Evolutionary conservation across 2,797 vertebrate species (phyloP).

Genomic region (Neosilurus mollespiculum): DNA sequence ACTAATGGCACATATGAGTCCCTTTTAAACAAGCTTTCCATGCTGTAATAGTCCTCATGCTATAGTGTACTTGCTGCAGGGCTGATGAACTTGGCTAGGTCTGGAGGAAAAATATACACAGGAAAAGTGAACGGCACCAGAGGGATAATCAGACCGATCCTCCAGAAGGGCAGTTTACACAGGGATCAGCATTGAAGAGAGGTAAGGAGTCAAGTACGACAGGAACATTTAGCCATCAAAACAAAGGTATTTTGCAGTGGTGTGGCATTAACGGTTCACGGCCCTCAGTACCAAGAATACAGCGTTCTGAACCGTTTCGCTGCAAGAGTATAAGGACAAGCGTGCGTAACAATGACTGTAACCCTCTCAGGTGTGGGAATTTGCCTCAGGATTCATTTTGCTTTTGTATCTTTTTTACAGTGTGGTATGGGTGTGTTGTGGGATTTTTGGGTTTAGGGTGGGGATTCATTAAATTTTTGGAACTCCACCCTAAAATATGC

Average conservation of each 20-base stretch:
- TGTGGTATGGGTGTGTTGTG: constrained; percentile 24
- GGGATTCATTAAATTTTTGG: constrained; percentile 3
- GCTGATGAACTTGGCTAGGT: constrained; percentile 35
- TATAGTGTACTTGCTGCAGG: constrained; percentile 35
- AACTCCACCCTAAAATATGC: constrained; percentile 18
- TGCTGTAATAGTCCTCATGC: constrained; percentile 12
- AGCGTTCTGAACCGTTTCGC: neutral
- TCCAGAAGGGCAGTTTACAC: constrained; percentile 53
- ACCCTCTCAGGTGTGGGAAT: constrained; percentile 30
- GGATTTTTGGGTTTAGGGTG: constrained; percentile 9
- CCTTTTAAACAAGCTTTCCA: constrained; percentile 16
- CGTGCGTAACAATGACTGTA: constrained; percentile 20
- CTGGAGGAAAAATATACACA: constrained; percentile 25
- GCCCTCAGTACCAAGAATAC: neutral
- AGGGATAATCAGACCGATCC: constrained; percentile 42
- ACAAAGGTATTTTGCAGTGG: constrained; percentile 8
- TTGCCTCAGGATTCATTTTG: constrained; percentile 25
- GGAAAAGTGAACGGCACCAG: constrained; percentile 21
- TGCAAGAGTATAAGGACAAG: neutral
- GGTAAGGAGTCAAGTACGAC: constrained; percentile 31
- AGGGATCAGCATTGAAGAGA: constrained; percentile 43
- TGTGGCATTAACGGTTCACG: constrained; percentile 9
- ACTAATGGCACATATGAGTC: neutral
- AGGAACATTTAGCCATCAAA: constrained; percentile 22
- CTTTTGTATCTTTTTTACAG: constrained; percentile 21